Evolutionary conservation across 2,888 invertebrate genomes (phyloP).

Genomic region (Minunthozetes semirufus): DNA sequence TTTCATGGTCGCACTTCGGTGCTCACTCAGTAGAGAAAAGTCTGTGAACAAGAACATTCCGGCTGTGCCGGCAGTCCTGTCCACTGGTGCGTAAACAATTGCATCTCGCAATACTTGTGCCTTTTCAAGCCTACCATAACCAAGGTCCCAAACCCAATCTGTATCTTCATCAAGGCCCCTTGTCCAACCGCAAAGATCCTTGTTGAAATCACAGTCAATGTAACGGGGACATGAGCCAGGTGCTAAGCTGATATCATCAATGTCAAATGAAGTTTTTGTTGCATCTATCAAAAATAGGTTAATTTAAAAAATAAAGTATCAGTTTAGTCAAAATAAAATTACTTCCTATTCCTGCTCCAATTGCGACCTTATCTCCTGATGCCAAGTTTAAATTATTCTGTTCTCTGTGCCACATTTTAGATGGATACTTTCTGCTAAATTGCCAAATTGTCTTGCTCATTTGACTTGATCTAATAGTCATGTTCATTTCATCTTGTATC

Average conservation of each 20-base stretch:
- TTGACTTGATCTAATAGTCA: not conserved
- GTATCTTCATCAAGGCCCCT: not conserved
- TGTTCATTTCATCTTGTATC: not conserved
- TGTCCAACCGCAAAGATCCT: constrained; percentile 17
- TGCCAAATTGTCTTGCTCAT: not conserved
- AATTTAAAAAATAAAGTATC: not conserved
- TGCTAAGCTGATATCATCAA: not conserved
- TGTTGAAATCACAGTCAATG: not conserved
- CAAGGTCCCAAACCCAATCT: not conserved
- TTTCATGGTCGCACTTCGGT: not conserved
- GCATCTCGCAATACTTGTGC: not conserved
- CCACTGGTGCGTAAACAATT: not conserved
- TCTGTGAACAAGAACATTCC: constrained; percentile 16
- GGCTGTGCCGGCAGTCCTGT: not conserved
- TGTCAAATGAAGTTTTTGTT: not conserved
- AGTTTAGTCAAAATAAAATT: not conserved
- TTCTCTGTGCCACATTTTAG: not conserved
- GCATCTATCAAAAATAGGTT: not conserved
- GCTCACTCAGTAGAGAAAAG: not conserved
- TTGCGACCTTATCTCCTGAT: too few species aligned
- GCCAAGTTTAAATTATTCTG: not conserved
- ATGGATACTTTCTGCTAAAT: not conserved
- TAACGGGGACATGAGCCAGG: not conserved
- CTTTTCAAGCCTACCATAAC: not conserved
- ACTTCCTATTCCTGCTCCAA: too few species aligned